Conservation (phyloP, 2,113 vertebrate species). For the Plestiodon gilberti region DNA sequence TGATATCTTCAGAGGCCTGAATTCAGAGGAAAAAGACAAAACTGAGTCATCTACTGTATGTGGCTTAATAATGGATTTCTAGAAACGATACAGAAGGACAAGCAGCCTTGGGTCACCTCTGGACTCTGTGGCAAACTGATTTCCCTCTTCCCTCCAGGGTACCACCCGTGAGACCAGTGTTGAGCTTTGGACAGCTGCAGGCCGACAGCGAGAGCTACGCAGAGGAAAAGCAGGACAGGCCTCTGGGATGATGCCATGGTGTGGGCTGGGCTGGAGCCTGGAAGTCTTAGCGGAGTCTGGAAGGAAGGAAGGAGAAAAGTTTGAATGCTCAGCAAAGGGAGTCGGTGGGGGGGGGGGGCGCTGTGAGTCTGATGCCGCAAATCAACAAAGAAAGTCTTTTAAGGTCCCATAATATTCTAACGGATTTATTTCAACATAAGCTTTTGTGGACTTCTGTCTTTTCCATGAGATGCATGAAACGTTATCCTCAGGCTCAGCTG, state of each 20-base stretch:
- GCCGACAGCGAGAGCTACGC: conserved; percentile 76
- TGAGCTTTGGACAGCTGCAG: conserved; percentile 74
- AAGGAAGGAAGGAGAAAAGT: background rate
- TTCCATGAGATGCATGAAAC: too few species aligned
- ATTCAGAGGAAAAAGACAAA: background rate
- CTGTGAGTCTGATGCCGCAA: background rate
- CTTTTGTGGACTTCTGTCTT: too few species aligned
- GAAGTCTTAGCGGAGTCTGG: background rate
- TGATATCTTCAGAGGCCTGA: conserved; percentile 80
- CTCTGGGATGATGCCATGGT: conserved; percentile 69
- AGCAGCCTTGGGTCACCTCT: conserved; percentile 69
- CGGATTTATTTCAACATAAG: too few species aligned
- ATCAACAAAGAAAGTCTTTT: too few species aligned
- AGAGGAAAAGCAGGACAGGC: conserved; percentile 77
- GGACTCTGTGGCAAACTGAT: conserved; percentile 65
- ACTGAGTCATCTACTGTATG: too few species aligned
- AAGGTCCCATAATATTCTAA: too few species aligned
- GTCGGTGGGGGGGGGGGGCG: too few species aligned
- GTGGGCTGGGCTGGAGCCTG: background rate
- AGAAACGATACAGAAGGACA: accelerated
- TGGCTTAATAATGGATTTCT: too few species aligned
- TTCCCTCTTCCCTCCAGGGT: conserved; percentile 86
- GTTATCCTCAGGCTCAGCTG: too few species aligned
- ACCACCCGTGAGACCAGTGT: conserved; percentile 93
- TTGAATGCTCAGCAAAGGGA: background rate